Evolutionary conservation across 2,797 vertebrate genomes (phyloP), one percentile per base, ranked within the genome.

Genomic region (Heteromormyrus szaboi): DNA sequence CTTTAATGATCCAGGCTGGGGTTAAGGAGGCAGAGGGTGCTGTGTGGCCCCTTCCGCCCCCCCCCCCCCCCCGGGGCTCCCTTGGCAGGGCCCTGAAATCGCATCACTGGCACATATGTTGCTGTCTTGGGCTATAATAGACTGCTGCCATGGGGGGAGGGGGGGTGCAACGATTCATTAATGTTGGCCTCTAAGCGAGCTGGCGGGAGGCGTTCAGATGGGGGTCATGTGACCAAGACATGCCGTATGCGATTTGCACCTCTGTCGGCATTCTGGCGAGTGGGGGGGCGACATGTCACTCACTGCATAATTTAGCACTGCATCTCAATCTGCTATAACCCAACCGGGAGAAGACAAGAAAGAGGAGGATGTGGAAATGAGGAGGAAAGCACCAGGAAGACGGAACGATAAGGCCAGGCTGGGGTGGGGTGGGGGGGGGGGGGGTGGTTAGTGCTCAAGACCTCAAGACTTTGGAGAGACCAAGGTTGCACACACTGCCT

Each of bases 391-490:
- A 25, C 2, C 33, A 88, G 33, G 54, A 48, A 88, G 51, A 33
- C 6, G 14, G 19, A 48, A 46, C 2, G 19, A 48, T 22, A 37
- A 37, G 33, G 33, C 33, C 3, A 11, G 79, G 19, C 37, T 4
- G 1, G 87, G 46, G n/a, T n/a, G 37, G 37, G 37, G 33, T 3
- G 33, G 25, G 48, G 46, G 46, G 62, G 22, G 46, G 29, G 72
- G 17, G 1, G 17, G 53, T 0, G 17, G 85, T 68, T 88, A 37
- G 59, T 72, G 87, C 87, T 89, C 59, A 51, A 53, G n/a, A 22
- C 87, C 54, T 41, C 29, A n/a, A 65, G 89, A 88, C 89, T 53
- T 87, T 84, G 86, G 37, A 86, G 41, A 89, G 51, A 62, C 22
- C 37, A 17, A 87, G 84, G 87, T 89, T 81, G 50, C 54, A n/a